Evolutionary conservation across 2,797 vertebrate species (phyloP), one percentile per base, ranked within the genome.

Genomic region (Hafferia zeledoni): DNA sequence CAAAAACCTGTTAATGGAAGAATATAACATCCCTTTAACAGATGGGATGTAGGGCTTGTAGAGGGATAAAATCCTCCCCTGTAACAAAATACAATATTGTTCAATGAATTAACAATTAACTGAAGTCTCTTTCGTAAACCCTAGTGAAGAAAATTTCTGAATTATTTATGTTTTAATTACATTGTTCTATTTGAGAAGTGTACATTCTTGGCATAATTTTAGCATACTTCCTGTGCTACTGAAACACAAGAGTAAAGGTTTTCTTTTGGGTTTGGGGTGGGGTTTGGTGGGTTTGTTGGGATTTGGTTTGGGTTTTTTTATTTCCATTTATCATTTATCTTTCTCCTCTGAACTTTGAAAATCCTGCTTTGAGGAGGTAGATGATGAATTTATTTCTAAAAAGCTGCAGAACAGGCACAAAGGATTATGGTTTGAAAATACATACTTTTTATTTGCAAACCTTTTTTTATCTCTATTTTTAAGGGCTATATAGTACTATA

Each of bases 121-220:
- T 86, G 57, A 80, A 88, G 69, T 86, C 46, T 78, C 69, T 96
- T 65, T 44, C 28, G 50, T 70, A 94, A 94, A 88, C 77, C 23
- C 23, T 56, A 88, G 74, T 88, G 74, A 69, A 63, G 68, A 90
- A 81, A 88, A 90, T 82, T 86, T 93, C 85, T 95, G 74, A 95
- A 96, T 96, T 94, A 95, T 94, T 95, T 95, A 94, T 94, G 31
- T 82, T 67, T 47, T 83, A 76, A 95, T 94, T 84, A 72, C 23
- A 56, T 59, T 83, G n/a, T 90, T 91, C 47, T 83, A 20, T 93
- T 94, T 82, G 43, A 79, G 47, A 95, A 68, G 61, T 83, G 30
- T 80, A 49, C 22, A 5, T 83, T 81, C 68, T 77, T 90, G 77
- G 77, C 57, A 84, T 86, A 81, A 63, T 83, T 80, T 61, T 80